Evolutionary conservation across 2,888 invertebrate species (phyloP), one percentile per base, ranked within the genome.

Genomic region (Drosophila demipolita): DNA sequence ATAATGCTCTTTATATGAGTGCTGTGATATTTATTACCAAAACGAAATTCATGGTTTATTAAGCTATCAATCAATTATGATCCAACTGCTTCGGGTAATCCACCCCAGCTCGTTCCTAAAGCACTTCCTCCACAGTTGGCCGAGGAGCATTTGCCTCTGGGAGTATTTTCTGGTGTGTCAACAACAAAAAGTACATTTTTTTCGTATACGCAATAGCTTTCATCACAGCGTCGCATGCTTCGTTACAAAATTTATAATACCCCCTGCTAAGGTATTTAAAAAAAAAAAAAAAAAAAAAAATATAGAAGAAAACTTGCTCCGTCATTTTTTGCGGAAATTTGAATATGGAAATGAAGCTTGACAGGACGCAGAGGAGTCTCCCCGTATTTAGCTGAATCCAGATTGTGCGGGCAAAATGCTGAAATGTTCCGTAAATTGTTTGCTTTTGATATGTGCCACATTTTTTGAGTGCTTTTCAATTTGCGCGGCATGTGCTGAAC

Each of bases 391-490:
- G 38, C 53, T 9, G 26, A 48, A 70, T 45, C 38, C 42, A 48
- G 58, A 70, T 49, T 58, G 59, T 59, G 52, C 38, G 23, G 36
- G 26, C 5, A 3, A 65, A 81, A 72, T 69, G 64, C 66, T 68
- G 72, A 62, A 82, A 80, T 83, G 62, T 76, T 76, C 33, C 64
- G 65, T 45, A 79, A 79, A 78, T 75, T 78, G 72, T 82, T 82
- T 72, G 62, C 58, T 63, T 71, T 74, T 55, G 57, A 66, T 77
- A 80, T 68, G 74, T 64, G 52, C 26, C 60, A 61, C 83, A 55
- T 77, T 62, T 60, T 54, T 52, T 36, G 60, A 60, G 60, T 64
- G 69, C 36, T 70, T 60, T 58, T 52, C 69, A 58, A 64, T 65
- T 64, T 61, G 33, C 45, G 69, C 64, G 75, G 57, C 69, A 75